Conservation (phyloP, 2,113 vertebrate species). For the Cynocephalus volans region DNA sequence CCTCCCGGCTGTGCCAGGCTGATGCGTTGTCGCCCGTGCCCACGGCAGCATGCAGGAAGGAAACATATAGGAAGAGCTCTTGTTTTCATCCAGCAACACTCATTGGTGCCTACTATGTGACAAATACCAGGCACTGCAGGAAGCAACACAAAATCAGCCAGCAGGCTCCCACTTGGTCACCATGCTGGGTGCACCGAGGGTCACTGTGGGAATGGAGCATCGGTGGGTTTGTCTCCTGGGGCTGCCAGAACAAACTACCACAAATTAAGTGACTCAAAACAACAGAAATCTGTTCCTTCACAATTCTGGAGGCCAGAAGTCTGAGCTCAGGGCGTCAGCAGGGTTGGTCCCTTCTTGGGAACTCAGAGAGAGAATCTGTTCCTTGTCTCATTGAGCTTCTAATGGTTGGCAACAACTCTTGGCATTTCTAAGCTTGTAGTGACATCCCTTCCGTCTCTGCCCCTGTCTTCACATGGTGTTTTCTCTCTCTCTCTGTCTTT, state of each 20-base stretch:
- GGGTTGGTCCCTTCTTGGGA: accelerated
- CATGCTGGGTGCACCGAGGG: accelerated
- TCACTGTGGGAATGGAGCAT: accelerated
- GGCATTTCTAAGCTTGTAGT: not conserved
- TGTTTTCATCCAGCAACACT: too few species aligned
- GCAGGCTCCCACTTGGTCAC: not conserved
- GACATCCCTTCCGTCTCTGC: not conserved
- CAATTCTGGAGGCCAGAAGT: not conserved
- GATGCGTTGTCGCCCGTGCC: accelerated
- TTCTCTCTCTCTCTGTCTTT: not conserved
- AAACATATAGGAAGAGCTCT: accelerated
- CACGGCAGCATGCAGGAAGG: not conserved
- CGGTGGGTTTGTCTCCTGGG: too few species aligned
- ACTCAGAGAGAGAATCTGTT: too few species aligned
- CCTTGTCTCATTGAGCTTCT: not conserved
- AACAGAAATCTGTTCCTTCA: not conserved
- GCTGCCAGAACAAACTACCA: not conserved
- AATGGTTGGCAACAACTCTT: too few species aligned
- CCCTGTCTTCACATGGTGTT: not conserved
- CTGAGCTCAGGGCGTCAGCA: not conserved
- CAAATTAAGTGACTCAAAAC: not conserved
- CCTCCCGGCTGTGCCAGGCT: not conserved
- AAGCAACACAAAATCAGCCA: not conserved
- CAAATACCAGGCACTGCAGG: not conserved
- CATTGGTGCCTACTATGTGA: accelerated